Evolutionary conservation across 2,888 invertebrate genomes (phyloP).

Genomic region (Melieria crassipennis): DNA sequence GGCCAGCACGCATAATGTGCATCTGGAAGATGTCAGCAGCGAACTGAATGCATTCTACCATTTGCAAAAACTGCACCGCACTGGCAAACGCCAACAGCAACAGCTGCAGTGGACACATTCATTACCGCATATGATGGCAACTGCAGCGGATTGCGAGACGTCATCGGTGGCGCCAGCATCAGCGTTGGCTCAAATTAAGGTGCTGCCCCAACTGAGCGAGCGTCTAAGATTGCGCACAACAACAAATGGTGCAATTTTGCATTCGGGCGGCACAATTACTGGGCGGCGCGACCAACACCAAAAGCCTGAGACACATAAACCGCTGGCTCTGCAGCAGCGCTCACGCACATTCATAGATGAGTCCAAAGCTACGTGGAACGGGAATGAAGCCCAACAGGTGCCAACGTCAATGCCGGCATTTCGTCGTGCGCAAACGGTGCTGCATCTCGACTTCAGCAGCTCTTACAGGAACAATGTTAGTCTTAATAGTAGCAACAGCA

Average conservation of each 20-base stretch:
- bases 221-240: conserved; percentile 74
- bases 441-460: conserved; percentile 35
- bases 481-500: conserved; percentile 29
- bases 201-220: conserved; percentile 76
- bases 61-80: conserved; percentile 42
- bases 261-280: conserved; percentile 84
- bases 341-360: conserved; percentile 50
- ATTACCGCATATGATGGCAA: neutral
- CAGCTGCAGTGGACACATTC: neutral
- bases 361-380: conserved; percentile 5
- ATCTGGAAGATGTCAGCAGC: conserved; percentile 45
- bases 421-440: conserved; percentile 47
- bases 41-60: conserved; percentile 48
- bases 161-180: neutral
- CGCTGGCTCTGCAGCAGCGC: conserved; percentile 41
- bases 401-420: conserved; percentile 36
- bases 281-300: conserved; percentile 66
- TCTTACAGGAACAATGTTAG: no score
- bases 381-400: conserved; percentile 9
- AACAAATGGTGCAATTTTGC: conserved; percentile 84
- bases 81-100: conserved; percentile 3
- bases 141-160: neutral
- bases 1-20: conserved; percentile 55
- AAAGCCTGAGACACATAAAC: neutral
- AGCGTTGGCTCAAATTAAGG: conserved; percentile 66